These are phyloP conservation scores for Lycaena phlaeas DNA, from an alignment of 2,888 invertebrate genomes.

Conservation along the genomic window DNA sequence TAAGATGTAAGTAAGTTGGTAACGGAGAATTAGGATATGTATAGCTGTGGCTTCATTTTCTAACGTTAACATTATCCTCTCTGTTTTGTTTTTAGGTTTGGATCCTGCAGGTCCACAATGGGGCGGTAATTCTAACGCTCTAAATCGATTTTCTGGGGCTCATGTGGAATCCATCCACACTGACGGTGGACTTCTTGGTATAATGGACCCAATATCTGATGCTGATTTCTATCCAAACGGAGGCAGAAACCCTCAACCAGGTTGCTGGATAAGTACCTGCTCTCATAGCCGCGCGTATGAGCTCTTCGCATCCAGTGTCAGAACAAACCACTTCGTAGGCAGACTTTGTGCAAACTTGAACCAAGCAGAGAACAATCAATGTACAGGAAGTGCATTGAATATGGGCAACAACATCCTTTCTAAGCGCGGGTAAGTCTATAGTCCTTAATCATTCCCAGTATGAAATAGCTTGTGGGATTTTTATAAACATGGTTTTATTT, in stretches of 20 bases:
- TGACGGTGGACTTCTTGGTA: constrained; percentile 31
- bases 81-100: constrained; percentile 27
- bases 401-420: constrained; percentile 15
- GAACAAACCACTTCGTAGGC: constrained; percentile 26
- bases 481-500: too few species aligned
- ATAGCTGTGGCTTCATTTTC: too few species aligned
- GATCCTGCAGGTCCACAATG: constrained; percentile 37
- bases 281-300: constrained; percentile 26
- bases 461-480: too few species aligned
- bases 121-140: constrained; percentile 24
- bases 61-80: too few species aligned
- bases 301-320: constrained; percentile 26
- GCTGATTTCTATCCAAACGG: constrained; percentile 38
- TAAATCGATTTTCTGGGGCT: constrained; percentile 24
- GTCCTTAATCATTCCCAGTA: too few species aligned
- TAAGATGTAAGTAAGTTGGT: too few species aligned
- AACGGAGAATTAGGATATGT: too few species aligned
- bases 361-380: constrained; percentile 18
- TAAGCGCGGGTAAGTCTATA: constrained; percentile 4
- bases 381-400: constrained; percentile 12
- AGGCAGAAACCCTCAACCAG: constrained; percentile 29
- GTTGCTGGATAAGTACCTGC: constrained; percentile 25
- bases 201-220: constrained; percentile 27
- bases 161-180: constrained; percentile 40
- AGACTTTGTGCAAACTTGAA: constrained; percentile 21